Evolutionary conservation across 2,888 invertebrate genomes (phyloP), one percentile per base, ranked within the genome.

Genomic region (Odontothrips loti): DNA sequence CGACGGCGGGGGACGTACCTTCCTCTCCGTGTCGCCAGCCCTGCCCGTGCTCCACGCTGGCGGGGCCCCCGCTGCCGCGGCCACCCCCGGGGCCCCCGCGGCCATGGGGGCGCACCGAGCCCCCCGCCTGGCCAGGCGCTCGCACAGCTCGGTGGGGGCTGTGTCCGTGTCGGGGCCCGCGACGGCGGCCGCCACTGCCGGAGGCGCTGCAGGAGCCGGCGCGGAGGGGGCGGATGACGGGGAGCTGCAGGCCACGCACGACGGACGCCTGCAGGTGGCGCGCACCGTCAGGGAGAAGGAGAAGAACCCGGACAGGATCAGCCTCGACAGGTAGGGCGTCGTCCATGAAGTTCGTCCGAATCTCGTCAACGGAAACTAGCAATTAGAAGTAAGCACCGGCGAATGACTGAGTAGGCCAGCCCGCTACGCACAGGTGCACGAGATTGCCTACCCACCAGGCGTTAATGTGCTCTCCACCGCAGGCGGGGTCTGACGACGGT

Each of bases 281-380:
- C 90, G 95, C 84, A 90, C 92, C 84, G 89, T 90, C 84, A 92
- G 93, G 86, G 96, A 96, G 86, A 93, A 93, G 86, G 94, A 94
- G 85, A 92, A 93, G 85, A 91, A 95, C 86, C 95, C 96, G 20
- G 97, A 97, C 87, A 91, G 96, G 85, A 95, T 97, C 85, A 95
- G 95, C 86, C 90, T 97, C 81, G 97, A 97, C 87, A 91, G 92
- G 91, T 92, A 86, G n/a, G 78, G 34, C 48, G 58, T 47, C 43
- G 75, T 81, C 23, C 43, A n/a, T 20, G 11, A 29, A 23, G n/a
- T 63, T n/a, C 10, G 63, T 1, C 12, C 43, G 63, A 23, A n/a
- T n/a, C n/a, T n/a, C n/a, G n/a, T n/a, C n/a, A n/a, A n/a, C n/a
- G n/a, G n/a, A n/a, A 17, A 15, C n/a, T 63, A 47, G 81, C 4